phyloP scores from a whole-genome alignment of 2,113 vertebrate genomes.

The Hippocampus comes region DNA sequence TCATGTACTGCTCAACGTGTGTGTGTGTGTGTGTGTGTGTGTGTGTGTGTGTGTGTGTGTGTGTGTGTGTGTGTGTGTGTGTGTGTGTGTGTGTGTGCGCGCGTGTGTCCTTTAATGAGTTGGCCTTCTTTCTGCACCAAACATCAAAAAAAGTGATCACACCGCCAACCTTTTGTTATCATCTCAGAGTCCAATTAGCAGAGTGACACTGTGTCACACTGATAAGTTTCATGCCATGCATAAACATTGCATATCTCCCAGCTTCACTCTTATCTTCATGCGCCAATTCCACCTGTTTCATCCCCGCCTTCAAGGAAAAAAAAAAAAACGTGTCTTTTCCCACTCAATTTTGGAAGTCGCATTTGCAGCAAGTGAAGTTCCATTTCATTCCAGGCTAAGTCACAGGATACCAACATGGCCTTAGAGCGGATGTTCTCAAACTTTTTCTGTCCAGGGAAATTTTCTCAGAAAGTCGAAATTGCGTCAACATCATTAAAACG shows the following conservation, averaged over 20 bases:
- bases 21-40: background rate
- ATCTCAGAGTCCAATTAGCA: conserved; percentile 41
- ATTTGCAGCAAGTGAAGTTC: conserved; percentile 1
- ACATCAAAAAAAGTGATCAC: conserved; percentile 36
- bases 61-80: background rate
- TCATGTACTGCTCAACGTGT: background rate
- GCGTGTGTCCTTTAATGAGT: conserved; percentile 12
- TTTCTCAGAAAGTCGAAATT: too few relatives aligned
- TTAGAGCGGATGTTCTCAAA: background rate
- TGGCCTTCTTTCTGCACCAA: conserved; percentile 16
- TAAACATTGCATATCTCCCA: conserved; percentile 12
- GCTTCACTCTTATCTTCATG: conserved; percentile 34
- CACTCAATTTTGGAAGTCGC: background rate
- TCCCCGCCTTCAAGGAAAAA: conserved; percentile 3
- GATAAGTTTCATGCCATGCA: conserved; percentile 42
- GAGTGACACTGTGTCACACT: conserved; percentile 38
- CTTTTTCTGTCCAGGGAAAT: background rate
- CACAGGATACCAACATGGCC: background rate
- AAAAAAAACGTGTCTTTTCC: background rate
- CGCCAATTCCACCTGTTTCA: conserved; percentile 13
- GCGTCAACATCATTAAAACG: too few relatives aligned
- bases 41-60: background rate
- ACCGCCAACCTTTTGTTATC: conserved; percentile 48
- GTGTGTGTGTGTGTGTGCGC: background rate
- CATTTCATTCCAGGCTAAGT: background rate